Base-by-base conservation (phyloP, 2,113 vertebrate genomes). In the Macrotus californicus region DNA sequence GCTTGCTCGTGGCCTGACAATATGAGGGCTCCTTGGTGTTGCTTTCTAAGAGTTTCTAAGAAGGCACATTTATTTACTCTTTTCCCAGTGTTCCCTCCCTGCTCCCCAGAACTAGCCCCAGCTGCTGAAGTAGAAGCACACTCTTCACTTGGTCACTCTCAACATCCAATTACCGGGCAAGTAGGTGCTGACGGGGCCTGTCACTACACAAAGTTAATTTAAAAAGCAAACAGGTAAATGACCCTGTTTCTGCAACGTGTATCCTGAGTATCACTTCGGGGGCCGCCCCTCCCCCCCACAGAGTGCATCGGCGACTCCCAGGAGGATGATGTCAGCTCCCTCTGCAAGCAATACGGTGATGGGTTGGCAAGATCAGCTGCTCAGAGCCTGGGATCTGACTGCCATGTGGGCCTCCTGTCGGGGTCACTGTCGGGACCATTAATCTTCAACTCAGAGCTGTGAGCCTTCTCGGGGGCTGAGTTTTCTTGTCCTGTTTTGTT, bases 401-500 rank as follows among this genome's bases (percentile, higher is more conserved):
- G 19, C 88, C 89, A 70, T 89, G 95, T 72, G 87, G 96, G 90
- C 36, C 41, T 75, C 89, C 94, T 93, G 70, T 91, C 70, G 13
- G 77, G 39, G 14, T 31, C 43, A 36, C 85, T 59, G 15, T 52
- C 3, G 41, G 87, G 80, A 80, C 31, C 92, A 93, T 93, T 80
- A 59, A 95, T 98, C 95, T 97, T 96, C 77, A 34, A 66, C 70
- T 91, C 66, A 52, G 0, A 0, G 16, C 87, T 82, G 95, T 80
- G 95, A 18, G 29, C 67, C 83, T 92, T 91, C 94, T 94, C 11
- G 0, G 73, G 82, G 34, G 3, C 7, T 14, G 94, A 41, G 50
- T 77, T 96, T 96, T 87, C 93, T 82, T 81, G 77, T 96, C 94
- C 94, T 89, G 91, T 97, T 97, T 90, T 94, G 91, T 94, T 94